phyloP scores from a whole-genome alignment of 2,113 vertebrate species.

The Peromyscus polionotus region DNA sequence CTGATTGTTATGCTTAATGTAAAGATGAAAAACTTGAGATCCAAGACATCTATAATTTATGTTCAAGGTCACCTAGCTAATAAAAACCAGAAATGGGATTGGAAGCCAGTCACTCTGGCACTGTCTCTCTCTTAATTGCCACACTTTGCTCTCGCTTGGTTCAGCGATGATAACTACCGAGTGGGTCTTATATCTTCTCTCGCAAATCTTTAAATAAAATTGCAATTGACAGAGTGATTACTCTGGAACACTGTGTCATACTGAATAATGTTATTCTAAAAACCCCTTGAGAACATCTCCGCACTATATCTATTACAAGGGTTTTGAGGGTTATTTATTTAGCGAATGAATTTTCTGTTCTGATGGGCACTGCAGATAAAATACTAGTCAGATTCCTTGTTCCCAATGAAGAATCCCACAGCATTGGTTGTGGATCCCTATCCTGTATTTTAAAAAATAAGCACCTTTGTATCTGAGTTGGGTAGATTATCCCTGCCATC shows the following conservation, averaged over 20 bases:
- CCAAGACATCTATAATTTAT: slow-evolving; percentile 6
- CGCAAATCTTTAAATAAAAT: slow-evolving; percentile 25
- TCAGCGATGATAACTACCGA: background rate
- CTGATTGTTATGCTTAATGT: background rate
- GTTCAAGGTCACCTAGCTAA: slow-evolving; percentile 38
- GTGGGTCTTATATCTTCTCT: background rate
- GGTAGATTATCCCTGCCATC: background rate
- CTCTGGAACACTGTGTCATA: background rate
- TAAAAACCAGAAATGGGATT: slow-evolving; percentile 3
- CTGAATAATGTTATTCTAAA: slow-evolving; percentile 30
- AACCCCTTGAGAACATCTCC: background rate
- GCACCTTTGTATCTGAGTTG: background rate
- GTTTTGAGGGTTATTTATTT: background rate
- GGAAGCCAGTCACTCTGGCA: slow-evolving; percentile 15
- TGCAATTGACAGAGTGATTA: slow-evolving; percentile 12
- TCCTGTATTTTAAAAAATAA: slow-evolving; percentile 37
- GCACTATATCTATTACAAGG: background rate
- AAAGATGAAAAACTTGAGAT: slow-evolving; percentile 44
- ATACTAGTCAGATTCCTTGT: background rate
- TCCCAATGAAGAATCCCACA: background rate
- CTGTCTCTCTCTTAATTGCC: background rate
- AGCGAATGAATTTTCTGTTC: slow-evolving; percentile 12
- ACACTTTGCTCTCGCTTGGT: background rate
- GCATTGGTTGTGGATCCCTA: background rate
- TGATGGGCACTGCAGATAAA: background rate